Base-by-base conservation (phyloP, 2,888 invertebrate genomes). In the Caenorhabditis wallacei region DNA sequence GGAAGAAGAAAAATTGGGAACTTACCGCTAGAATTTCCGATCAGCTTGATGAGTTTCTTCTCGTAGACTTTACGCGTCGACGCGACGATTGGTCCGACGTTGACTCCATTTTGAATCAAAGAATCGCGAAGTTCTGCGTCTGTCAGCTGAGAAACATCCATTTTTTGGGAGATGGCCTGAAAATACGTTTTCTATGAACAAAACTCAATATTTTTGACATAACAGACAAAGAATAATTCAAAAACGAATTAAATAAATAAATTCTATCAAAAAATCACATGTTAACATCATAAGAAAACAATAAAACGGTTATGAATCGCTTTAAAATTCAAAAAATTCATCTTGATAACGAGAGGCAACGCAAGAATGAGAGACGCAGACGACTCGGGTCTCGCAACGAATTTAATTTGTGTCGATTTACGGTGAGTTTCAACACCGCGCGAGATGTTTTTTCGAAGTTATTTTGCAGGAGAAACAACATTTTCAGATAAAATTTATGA, bases 41-140 rank as follows among this genome's bases (percentile, higher is more conserved):
- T 22, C 26, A 66, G 4, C 43, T 76, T 76, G 20, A 69, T 11
- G 20, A 82, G 68, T 61, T 82, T 82, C 63, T 78, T 82, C 61
- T 76, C 76, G 56, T 82, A 82, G 11, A 82, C 37, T 24, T 54
- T 61, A 18, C 82, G 71, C 0, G 76, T 82, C 40, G 76, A 56
- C 11, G 59, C 59, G n/a, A 71, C 71, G 5, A 82, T 82, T 20
- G 82, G 82, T 20, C 82, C 82, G 10, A 68, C 68, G 0, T 16
- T 40, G 1, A 82, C 13, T 37, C 82, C 82, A 24, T 71, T 64
- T 20, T 35, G 10, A n/a, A 43, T 43, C 1, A 81, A 46, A 18
- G 13, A 53, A 0, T 81, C 75, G 57, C 75, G 69, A 13, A 81
- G 66, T 22, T 75, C 71, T 18, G 35, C 59, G 37, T 81, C 81